These are phyloP conservation scores for Drosophila parvula DNA, from an alignment of 1,140 invertebrate species.

Conservation along the genomic window DNA sequence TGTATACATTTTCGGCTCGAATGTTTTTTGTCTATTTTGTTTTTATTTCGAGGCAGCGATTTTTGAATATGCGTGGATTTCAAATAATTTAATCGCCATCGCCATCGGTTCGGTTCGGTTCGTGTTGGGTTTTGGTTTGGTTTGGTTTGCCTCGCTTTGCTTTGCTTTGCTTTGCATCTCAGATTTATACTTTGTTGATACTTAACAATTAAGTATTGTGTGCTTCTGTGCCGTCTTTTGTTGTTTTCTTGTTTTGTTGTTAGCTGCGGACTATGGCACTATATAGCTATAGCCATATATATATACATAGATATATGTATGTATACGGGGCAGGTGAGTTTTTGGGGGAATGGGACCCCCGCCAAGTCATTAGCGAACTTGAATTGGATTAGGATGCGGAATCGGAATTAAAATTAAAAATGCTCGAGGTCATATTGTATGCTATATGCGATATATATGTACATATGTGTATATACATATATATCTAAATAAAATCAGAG, in stretches of 20 bases:
- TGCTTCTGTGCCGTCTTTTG: constrained; percentile 55
- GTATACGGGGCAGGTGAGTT: neutral
- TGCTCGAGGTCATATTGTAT: constrained; percentile 47
- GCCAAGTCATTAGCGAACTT: constrained; percentile 25
- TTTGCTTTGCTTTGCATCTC: constrained; percentile 51
- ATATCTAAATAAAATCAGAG: constrained; percentile 37
- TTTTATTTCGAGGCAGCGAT: constrained; percentile 64
- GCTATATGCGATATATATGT: neutral
- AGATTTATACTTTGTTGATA: constrained; percentile 82
- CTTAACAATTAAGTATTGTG: constrained; percentile 80
- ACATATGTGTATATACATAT: neutral
- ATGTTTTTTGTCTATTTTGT: constrained; percentile 72
- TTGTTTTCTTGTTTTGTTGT: constrained; percentile 17
- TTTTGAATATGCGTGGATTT: constrained; percentile 66
- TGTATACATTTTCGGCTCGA: constrained; percentile 73
- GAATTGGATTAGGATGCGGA: neutral
- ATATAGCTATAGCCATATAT: too few species aligned
- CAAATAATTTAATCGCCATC: constrained; percentile 73
- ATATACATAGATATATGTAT: neutral
- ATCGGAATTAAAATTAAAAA: constrained; percentile 29
- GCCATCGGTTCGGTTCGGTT: neutral
- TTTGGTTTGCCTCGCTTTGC: constrained; percentile 32
- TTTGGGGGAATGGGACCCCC: neutral
- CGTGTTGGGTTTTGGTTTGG: constrained; percentile 3
- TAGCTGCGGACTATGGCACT: too few species aligned